Evolutionary conservation across 2,113 vertebrate genomes (phyloP).

Genomic region (Corythaixoides concolor): DNA sequence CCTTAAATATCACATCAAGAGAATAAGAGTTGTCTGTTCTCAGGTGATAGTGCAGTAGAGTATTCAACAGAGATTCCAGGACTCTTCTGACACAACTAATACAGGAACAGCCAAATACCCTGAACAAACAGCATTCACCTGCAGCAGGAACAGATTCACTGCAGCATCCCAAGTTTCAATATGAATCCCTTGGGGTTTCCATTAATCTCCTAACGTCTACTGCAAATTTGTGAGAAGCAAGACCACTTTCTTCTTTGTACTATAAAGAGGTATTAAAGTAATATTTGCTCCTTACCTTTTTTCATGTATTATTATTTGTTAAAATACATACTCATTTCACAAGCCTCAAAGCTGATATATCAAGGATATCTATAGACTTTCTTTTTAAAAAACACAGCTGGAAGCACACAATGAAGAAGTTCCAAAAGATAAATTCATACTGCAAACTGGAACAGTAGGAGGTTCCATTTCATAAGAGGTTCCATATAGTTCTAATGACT

Average conservation of each 20-base stretch:
- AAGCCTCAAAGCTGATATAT: neutral
- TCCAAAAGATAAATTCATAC: neutral
- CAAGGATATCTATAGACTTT: neutral
- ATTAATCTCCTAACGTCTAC: neutral
- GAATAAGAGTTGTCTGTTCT: neutral
- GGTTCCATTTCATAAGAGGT: neutral
- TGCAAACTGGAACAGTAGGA: neutral
- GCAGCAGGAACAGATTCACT: neutral
- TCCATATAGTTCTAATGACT: neutral
- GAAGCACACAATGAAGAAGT: neutral
- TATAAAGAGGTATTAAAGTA: neutral
- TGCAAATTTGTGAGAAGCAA: neutral
- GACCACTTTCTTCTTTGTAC: neutral
- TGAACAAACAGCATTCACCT: neutral
- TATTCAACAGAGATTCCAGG: neutral
- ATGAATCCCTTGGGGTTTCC: neutral
- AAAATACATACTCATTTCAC: neutral
- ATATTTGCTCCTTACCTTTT: neutral
- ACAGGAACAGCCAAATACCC: neutral
- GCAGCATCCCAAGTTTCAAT: neutral
- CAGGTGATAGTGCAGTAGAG: neutral
- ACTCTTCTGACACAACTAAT: neutral
- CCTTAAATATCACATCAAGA: neutral
- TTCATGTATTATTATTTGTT: neutral
- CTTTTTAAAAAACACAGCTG: neutral